phyloP scores from a whole-genome alignment of 2,888 invertebrate species.

The Boloria euphrosyne region DNA sequence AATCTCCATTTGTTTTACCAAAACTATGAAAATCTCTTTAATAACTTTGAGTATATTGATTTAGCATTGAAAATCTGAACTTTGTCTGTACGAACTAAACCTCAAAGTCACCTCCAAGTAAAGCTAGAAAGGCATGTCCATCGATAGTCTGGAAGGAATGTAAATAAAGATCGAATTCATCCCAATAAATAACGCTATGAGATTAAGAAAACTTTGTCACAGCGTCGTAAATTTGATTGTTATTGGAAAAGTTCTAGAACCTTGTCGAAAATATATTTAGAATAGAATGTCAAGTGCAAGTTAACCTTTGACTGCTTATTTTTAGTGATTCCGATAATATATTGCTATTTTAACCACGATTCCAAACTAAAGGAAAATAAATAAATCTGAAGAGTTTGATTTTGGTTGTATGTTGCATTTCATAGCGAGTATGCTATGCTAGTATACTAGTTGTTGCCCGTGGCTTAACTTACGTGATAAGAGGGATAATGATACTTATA shows the following conservation, averaged over 20 bases:
- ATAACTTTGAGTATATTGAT: background rate
- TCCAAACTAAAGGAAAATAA: no score
- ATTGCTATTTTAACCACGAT: no score
- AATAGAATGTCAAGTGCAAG: slow-evolving; percentile 11
- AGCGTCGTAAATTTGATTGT: slow-evolving; percentile 26
- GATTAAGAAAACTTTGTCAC: slow-evolving; percentile 22
- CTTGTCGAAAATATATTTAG: background rate
- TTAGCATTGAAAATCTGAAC: no score
- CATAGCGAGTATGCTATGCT: no score
- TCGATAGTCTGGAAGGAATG: background rate
- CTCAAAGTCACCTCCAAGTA: slow-evolving; percentile 10
- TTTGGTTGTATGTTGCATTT: no score
- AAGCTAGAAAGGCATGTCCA: background rate
- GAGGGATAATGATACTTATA: no score
- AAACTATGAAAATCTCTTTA: background rate
- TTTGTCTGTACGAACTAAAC: background rate
- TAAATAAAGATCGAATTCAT: slow-evolving; percentile 1
- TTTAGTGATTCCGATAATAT: background rate
- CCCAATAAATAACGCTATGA: slow-evolving; percentile 21
- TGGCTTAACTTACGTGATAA: no score
- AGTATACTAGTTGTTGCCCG: no score
- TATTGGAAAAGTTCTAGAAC: slow-evolving; percentile 31
- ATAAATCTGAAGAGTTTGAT: no score
- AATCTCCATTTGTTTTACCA: background rate
- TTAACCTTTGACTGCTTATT: slow-evolving; percentile 9